These are phyloP conservation scores for Rafetus swinhoei DNA, from an alignment of 2,113 vertebrate genomes.

Conservation along the genomic window DNA sequence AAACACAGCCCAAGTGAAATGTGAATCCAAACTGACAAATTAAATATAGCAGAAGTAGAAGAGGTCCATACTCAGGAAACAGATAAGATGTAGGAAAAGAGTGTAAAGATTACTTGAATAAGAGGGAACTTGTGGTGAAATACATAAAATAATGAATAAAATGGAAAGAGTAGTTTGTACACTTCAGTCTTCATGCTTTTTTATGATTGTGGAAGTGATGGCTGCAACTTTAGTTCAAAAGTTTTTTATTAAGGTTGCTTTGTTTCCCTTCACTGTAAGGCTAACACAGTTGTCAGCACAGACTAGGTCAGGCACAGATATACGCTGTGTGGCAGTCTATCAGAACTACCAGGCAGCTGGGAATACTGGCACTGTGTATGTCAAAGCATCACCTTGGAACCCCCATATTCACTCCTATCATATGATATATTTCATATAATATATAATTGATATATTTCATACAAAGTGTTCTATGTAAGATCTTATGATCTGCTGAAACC, in stretches of 20 bases:
- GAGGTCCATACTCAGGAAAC: not conserved
- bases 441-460: no score
- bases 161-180: not conserved
- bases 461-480: no score
- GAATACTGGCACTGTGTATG: not conserved
- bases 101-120: not conserved
- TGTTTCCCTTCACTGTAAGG: not conserved
- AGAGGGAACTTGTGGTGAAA: not conserved
- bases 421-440: no score
- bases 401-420: no score
- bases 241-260: not conserved
- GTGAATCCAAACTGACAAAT: not conserved
- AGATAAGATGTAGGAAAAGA: not conserved
- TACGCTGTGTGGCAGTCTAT: not conserved
- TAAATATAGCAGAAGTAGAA: constrained; percentile 3
- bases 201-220: not conserved
- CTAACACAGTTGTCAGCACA: not conserved
- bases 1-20: not conserved
- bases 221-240: not conserved
- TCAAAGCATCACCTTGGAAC: no score
- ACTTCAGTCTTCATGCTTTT: not conserved
- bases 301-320: not conserved
- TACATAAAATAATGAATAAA: not conserved
- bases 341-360: not conserved
- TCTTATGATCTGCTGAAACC: no score